phyloP scores from a whole-genome alignment of 2,888 invertebrate species.

The Drosophila setosimentum region DNA sequence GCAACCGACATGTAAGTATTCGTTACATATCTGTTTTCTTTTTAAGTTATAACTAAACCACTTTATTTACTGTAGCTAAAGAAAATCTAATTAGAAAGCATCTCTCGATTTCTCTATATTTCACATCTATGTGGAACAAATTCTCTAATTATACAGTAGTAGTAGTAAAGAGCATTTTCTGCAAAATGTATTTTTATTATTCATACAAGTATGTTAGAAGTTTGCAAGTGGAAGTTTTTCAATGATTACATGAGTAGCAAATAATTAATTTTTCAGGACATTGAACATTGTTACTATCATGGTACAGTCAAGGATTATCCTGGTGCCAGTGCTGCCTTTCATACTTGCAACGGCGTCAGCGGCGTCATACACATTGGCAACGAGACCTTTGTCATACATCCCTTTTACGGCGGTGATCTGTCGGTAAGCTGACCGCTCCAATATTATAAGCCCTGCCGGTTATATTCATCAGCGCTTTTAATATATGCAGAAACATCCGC shows the following conservation, averaged over 20 bases:
- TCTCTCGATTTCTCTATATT: neutral
- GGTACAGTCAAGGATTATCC: conserved; percentile 98
- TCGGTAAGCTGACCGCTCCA: conserved; percentile 91
- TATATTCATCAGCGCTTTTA: neutral
- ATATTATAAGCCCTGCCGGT: neutral
- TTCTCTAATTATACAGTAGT: too few relatives aligned
- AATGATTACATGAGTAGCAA: neutral
- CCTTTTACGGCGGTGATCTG: conserved; percentile 98
- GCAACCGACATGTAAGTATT: conserved; percentile 85
- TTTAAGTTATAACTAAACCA: too few relatives aligned
- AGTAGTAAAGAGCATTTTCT: neutral
- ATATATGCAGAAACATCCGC: conserved; percentile 95
- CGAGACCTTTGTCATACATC: conserved; percentile 99
- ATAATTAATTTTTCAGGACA: conserved; percentile 88
- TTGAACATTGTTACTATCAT: conserved; percentile 99
- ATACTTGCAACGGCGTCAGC: conserved; percentile 98
- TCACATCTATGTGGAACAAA: neutral
- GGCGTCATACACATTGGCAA: conserved; percentile 99
- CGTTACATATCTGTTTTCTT: neutral
- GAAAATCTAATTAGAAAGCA: neutral
- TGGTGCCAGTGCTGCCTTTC: conserved; percentile 97
- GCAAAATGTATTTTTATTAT: neutral
- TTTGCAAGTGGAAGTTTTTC: neutral
- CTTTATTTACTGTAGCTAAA: neutral
- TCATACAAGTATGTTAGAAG: neutral